Conservation (phyloP, 2,113 vertebrate species). For the Arizona elegans region DNA sequence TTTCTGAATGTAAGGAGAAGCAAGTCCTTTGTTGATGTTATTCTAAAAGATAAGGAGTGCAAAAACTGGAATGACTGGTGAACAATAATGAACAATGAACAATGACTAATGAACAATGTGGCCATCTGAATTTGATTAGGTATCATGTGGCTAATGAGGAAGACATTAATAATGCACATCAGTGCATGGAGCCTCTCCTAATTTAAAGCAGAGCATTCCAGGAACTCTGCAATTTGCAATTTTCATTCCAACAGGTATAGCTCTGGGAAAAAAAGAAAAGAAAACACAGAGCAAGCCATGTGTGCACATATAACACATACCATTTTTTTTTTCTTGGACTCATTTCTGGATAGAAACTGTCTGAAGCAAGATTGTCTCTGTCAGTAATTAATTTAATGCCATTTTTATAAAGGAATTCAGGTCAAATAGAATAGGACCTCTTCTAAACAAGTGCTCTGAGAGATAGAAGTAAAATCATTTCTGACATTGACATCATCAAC, state of each 20-base stretch:
- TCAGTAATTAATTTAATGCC: neutral
- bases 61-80: neutral
- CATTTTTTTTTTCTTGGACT: neutral
- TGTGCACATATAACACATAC: neutral
- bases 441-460: neutral
- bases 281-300: neutral
- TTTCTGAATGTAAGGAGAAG: neutral
- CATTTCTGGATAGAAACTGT: slow-evolving; percentile 23
- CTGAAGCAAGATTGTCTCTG: neutral
- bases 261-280: neutral
- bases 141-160: neutral
- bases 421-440: neutral
- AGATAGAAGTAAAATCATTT: neutral
- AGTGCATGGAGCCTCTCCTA: neutral
- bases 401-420: slow-evolving; percentile 21
- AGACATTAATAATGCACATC: neutral
- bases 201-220: neutral
- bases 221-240: neutral
- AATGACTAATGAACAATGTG: neutral
- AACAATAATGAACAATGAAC: too few relatives aligned
- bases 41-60: neutral
- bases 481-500: slow-evolving; percentile 24
- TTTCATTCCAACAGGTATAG: neutral
- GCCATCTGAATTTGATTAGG: neutral
- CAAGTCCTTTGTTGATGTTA: neutral